phyloP scores from a whole-genome alignment of 2,888 invertebrate genomes.

The Drepanosiphum platanoidis region DNA sequence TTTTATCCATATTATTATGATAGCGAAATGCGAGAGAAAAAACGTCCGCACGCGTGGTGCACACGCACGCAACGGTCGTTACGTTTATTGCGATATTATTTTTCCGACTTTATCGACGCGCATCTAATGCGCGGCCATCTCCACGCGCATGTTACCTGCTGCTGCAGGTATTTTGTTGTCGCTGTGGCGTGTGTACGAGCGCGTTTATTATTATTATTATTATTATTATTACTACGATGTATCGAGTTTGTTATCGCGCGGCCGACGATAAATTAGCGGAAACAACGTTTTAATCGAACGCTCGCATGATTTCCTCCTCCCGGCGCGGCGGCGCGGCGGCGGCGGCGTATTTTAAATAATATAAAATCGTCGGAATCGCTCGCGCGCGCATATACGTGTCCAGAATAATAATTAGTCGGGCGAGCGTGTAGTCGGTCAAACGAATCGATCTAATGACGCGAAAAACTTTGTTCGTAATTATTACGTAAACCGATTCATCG shows the following conservation, averaged over 20 bases:
- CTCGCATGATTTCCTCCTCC: neutral
- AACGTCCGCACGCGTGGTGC: neutral
- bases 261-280: slow-evolving; percentile 23
- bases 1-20: no score
- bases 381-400: neutral
- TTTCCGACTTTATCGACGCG: neutral
- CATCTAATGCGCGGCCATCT: neutral
- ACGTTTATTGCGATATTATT: neutral
- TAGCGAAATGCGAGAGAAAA: no score
- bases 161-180: no score
- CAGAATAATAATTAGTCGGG: no score
- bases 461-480: no score
- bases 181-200: neutral
- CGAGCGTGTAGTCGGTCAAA: no score
- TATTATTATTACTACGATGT: neutral
- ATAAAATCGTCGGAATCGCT: neutral
- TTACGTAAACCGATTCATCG: no score
- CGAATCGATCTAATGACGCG: no score
- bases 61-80: neutral
- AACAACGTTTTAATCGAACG: slow-evolving; percentile 1
- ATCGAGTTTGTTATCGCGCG: neutral
- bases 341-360: neutral
- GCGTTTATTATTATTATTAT: neutral
- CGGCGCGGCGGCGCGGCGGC: neutral
- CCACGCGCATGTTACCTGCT: neutral